Evolutionary conservation across 1,140 invertebrate genomes (phyloP).

Genomic region (Danaus melanippus): DNA sequence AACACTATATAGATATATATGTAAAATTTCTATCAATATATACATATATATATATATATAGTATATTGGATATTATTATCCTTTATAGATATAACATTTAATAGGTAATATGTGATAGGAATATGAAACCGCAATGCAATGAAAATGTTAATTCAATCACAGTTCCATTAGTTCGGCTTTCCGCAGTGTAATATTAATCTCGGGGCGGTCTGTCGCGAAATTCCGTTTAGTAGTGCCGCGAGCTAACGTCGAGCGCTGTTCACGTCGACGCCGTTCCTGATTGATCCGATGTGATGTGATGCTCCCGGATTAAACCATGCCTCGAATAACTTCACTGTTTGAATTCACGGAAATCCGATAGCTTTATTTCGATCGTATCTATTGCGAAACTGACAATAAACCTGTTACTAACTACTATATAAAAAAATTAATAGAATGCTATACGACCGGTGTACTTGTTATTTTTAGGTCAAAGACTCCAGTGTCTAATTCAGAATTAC

Average conservation of each 20-base stretch:
- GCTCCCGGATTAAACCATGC: constrained; percentile 25
- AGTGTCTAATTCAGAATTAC: no score
- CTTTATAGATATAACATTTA: background rate
- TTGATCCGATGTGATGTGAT: constrained; percentile 39
- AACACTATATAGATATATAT: background rate
- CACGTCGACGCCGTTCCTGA: constrained; percentile 39
- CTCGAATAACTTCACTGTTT: constrained; percentile 21
- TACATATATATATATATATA: no score
- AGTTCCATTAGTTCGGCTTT: constrained; percentile 51
- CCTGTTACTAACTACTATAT: no score
- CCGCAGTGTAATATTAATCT: constrained; percentile 57
- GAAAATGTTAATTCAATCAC: constrained; percentile 56
- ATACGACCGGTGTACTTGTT: no score
- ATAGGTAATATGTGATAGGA: no score
- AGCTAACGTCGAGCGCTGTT: constrained; percentile 31
- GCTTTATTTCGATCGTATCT: constrained; percentile 6
- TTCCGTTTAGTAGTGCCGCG: constrained; percentile 48
- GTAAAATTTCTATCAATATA: no score
- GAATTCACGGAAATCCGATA: constrained; percentile 13
- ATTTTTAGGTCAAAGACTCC: no score
- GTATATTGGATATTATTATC: background rate
- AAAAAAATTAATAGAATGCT: no score
- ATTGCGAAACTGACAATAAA: no score
- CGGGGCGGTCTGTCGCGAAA: constrained; percentile 53
- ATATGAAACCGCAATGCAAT: constrained; percentile 24